Evolutionary conservation across 2,797 vertebrate genomes (phyloP).

Genomic region (Glossophaga mutica): DNA sequence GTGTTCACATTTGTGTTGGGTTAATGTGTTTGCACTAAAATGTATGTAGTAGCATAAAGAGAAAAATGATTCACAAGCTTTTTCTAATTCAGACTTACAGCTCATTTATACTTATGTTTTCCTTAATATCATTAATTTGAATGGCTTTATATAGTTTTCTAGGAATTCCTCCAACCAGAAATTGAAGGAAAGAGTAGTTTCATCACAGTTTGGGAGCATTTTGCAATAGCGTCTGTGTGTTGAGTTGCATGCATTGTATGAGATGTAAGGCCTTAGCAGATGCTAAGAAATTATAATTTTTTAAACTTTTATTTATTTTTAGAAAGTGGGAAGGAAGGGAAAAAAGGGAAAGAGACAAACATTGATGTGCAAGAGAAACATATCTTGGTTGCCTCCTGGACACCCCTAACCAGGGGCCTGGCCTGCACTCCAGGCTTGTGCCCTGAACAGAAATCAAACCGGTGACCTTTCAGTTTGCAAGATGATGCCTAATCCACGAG

Average conservation of each 20-base stretch:
- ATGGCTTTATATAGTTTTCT: slow-evolving; percentile 21
- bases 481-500: no score
- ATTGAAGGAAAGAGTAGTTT: neutral
- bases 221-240: neutral
- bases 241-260: neutral
- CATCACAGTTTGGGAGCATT: neutral
- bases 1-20: slow-evolving; percentile 10
- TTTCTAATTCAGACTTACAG: neutral
- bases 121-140: neutral
- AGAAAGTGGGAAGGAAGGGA: no score
- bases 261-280: slow-evolving; percentile 6
- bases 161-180: slow-evolving; percentile 3
- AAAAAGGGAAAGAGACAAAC: no score
- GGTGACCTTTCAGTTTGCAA: no score
- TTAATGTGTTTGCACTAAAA: slow-evolving; percentile 51
- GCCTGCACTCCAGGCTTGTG: no score
- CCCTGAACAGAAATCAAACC: no score
- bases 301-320: no score
- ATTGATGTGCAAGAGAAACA: no score
- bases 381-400: no score
- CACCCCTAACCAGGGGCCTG: no score
- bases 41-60: neutral
- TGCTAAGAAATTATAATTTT: neutral
- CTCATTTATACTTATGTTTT: neutral
- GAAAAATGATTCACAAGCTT: neutral